These are phyloP conservation scores for Aphaenogaster floridana DNA, from an alignment of 1,140 invertebrate genomes.

Conservation along the genomic window DNA sequence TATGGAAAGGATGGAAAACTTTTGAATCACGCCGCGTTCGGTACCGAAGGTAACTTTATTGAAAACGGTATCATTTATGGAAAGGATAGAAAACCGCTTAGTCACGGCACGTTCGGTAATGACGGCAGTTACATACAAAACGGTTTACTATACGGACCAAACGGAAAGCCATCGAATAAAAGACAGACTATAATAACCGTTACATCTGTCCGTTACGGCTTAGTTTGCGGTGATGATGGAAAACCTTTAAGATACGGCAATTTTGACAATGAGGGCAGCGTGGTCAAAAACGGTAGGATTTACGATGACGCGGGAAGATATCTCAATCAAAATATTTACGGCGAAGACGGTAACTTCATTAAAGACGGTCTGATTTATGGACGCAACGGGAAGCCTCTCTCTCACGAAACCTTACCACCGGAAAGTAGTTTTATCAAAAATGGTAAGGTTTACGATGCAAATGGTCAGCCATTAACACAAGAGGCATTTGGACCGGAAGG, in stretches of 20 bases:
- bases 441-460: constrained; percentile 80
- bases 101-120: constrained; percentile 81
- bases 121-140: constrained; percentile 83
- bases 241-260: constrained; percentile 80
- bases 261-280: constrained; percentile 81
- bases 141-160: constrained; percentile 78
- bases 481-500: constrained; percentile 85
- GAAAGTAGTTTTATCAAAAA: constrained; percentile 82
- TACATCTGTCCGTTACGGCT: constrained; percentile 81
- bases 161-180: constrained; percentile 80
- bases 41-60: constrained; percentile 81
- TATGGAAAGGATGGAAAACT: constrained; percentile 81
- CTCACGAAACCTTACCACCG: constrained; percentile 74
- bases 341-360: constrained; percentile 78
- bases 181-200: constrained; percentile 79
- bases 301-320: constrained; percentile 79
- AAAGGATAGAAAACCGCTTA: constrained; percentile 80
- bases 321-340: constrained; percentile 77
- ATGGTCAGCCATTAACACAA: constrained; percentile 80
- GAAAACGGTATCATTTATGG: constrained; percentile 83
- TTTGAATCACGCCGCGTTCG: constrained; percentile 83
- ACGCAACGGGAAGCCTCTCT: constrained; percentile 80
- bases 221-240: constrained; percentile 82
- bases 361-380: constrained; percentile 82
- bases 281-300: constrained; percentile 82